Base-by-base conservation (phyloP, 2,888 invertebrate species). In the Scrobipalpa atriplicella region DNA sequence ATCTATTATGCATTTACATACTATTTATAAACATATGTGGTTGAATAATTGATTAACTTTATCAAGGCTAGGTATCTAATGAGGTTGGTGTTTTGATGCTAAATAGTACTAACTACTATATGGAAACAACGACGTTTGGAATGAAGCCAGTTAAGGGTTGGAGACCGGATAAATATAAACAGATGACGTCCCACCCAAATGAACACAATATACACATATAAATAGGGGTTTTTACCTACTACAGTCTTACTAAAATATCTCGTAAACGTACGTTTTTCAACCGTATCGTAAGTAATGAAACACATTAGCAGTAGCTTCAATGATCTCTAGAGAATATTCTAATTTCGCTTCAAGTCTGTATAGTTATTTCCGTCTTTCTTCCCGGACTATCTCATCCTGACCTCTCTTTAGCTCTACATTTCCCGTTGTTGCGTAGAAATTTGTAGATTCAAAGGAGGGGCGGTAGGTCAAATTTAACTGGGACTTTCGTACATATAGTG, bases 351-450 rank as follows among this genome's bases (percentile, higher is more conserved):
- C 83, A 78, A 75, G 85, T 84, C 83, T 83, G 83, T 86, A 83
- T 87, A 85, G 89, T 87, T 90, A 88, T 89, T 88, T 87, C 84
- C 85, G 87, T 88, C 87, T 84, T 79, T 71, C 69, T 73, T 76
- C 78, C 75, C 72, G 75, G 76, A 71, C 90, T 85, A 86, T 70
- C 78, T 72, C 69, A 79, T 64, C 38, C 13, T 75, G 90, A 82
- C 60, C 88, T 80, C 75, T 77, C 67, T 66, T 61, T 64, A 69
- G 69, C 73, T 70, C 73, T 76, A 76, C 75, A 74, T 78, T 74
- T 73, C 70, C 71, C 69, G 71, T 69, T 70, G 18, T 63, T 66
- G 65, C 67, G 72, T 75, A 75, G 68, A 73, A 72, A 74, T 72
- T 69, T 72, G 66, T 58, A 36, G 60, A 16, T 54, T 70, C 68